Conservation (phyloP, 35 echinoderm and acorn worm genomes). For the Amphiura filiformis region DNA sequence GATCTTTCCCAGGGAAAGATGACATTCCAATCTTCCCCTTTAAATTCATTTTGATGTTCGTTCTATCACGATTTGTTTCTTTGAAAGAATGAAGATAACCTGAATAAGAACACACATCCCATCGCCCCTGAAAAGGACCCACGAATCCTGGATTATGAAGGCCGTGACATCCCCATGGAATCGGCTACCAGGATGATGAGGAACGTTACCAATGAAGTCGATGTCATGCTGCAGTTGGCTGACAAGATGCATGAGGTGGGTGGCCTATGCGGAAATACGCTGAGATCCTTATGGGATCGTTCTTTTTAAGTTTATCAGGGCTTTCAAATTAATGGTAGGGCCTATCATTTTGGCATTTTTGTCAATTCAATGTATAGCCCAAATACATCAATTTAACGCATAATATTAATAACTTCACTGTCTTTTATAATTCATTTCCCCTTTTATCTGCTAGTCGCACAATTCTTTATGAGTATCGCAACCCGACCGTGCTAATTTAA, state of each 20-base stretch:
- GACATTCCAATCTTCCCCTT: too few relatives aligned
- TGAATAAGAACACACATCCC: not conserved
- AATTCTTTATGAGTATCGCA: too few relatives aligned
- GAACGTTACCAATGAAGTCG: conserved; percentile 14
- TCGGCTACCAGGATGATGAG: not conserved
- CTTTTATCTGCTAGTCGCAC: too few relatives aligned
- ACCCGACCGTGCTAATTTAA: too few relatives aligned
- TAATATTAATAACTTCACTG: too few relatives aligned
- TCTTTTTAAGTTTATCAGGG: not conserved
- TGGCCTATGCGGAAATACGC: too few relatives aligned
- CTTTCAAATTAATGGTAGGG: not conserved
- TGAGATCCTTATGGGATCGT: not conserved
- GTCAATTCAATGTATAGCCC: not conserved
- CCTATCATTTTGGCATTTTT: not conserved
- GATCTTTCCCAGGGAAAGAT: too few relatives aligned
- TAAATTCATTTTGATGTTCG: not conserved
- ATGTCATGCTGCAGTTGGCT: conserved; percentile 29
- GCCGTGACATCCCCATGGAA: not conserved
- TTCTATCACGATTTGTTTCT: not conserved
- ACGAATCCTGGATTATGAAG: not conserved
- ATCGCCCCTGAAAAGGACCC: not conserved
- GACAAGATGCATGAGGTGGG: conserved; percentile 24
- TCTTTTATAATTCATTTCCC: too few relatives aligned
- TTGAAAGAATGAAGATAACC: not conserved
- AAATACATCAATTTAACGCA: too few relatives aligned